Evolutionary conservation across 1,140 invertebrate species (phyloP).

Genomic region (Musca vetustissima): DNA sequence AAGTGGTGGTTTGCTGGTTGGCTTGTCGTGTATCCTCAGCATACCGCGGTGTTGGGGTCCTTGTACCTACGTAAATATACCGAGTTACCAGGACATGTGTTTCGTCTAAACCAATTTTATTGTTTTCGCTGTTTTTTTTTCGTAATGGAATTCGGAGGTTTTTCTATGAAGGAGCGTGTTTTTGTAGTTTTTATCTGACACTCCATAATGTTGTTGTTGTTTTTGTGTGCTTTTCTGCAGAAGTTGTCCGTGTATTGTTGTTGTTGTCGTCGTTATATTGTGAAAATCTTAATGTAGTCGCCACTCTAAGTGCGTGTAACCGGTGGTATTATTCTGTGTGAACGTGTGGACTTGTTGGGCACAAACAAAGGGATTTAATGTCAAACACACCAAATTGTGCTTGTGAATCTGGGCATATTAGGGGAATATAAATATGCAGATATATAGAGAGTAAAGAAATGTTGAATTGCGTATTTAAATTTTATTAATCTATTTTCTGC

Average conservation of each 20-base stretch:
- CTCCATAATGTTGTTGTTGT: constrained; percentile 1
- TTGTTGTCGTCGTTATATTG: background rate
- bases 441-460: too few species aligned
- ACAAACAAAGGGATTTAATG: constrained; percentile 16
- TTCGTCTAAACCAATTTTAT: constrained; percentile 9
- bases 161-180: constrained; percentile 8
- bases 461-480: too few species aligned
- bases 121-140: constrained; percentile 11
- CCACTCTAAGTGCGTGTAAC: constrained; percentile 11
- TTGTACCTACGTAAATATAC: background rate
- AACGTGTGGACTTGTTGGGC: constrained; percentile 1
- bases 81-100: too few species aligned
- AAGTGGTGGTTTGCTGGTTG: constrained; percentile 3
- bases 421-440: too few species aligned
- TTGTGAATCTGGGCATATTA: too few species aligned
- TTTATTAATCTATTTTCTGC: too few species aligned
- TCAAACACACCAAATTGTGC: constrained; percentile 4
- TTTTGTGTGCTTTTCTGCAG: background rate
- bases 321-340: constrained; percentile 8
- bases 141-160: constrained; percentile 20
- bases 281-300: constrained; percentile 19
- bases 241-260: too few species aligned
- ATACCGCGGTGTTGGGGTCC: background rate
- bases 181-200: constrained; percentile 12
- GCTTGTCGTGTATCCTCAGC: too few species aligned